Evolutionary conservation across 2,888 invertebrate genomes (phyloP).

Genomic region (Cheilosia vulpina): DNA sequence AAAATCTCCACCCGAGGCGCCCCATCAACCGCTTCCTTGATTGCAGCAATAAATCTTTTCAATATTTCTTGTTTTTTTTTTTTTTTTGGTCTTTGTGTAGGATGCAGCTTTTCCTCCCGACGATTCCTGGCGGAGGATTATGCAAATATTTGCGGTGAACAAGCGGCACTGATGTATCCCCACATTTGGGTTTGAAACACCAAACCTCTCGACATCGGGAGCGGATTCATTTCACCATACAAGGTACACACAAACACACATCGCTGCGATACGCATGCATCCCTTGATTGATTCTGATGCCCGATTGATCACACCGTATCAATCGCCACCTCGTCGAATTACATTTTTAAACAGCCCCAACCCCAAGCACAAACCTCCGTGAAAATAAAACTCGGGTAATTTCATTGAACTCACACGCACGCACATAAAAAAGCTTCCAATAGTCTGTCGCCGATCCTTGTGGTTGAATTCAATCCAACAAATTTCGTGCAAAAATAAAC

Average conservation of each 20-base stretch:
- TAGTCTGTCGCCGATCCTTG: not conserved
- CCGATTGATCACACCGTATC: constrained; percentile 58
- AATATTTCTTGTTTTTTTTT: constrained; percentile 38
- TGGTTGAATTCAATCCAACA: constrained; percentile 34
- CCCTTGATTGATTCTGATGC: constrained; percentile 61
- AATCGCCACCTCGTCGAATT: constrained; percentile 54
- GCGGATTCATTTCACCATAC: constrained; percentile 49
- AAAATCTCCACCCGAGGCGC: constrained; percentile 34
- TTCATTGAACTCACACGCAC: constrained; percentile 13
- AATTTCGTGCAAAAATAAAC: constrained; percentile 15
- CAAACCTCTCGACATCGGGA: not conserved
- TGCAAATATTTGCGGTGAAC: constrained; percentile 72
- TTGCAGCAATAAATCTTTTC: constrained; percentile 64
- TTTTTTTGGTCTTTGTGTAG: constrained; percentile 26
- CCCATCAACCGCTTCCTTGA: constrained; percentile 3
- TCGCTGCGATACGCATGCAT: constrained; percentile 46
- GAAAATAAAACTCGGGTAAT: constrained; percentile 37
- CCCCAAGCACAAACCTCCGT: not conserved
- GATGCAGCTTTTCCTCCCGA: constrained; percentile 6
- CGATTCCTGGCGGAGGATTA: constrained; percentile 55
- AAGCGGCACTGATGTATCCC: constrained; percentile 59
- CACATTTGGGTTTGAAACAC: constrained; percentile 32
- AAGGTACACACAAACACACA: constrained; percentile 18
- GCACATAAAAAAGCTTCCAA: not conserved
- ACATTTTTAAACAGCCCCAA: constrained; percentile 47